phyloP scores from a whole-genome alignment of 2,797 vertebrate species.

The Mormyrops boulengeri region DNA sequence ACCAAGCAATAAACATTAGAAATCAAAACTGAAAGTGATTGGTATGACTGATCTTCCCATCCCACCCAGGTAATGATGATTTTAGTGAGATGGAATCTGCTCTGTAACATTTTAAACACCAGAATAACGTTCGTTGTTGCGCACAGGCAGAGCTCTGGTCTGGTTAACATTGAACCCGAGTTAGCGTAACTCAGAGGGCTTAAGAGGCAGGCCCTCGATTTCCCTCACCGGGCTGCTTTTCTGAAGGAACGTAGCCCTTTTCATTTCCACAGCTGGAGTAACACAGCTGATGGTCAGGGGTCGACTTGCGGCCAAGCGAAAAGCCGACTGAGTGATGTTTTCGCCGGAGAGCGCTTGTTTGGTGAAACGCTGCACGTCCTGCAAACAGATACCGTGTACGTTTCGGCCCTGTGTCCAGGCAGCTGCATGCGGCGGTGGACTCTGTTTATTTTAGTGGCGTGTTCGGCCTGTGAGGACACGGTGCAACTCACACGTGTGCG shows the following conservation, averaged over 20 bases:
- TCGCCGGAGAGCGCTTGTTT: not conserved
- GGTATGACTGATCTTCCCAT: not conserved
- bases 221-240: not conserved
- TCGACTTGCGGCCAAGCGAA: not conserved
- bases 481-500: not conserved
- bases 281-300: not conserved
- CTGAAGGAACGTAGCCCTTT: not conserved
- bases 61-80: not conserved
- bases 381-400: not conserved
- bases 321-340: not conserved
- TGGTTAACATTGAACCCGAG: not conserved
- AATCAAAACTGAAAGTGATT: not conserved
- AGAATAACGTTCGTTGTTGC: not conserved
- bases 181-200: not conserved
- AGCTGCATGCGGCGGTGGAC: not conserved
- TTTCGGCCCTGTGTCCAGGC: not conserved
- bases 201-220: not conserved
- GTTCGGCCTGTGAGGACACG: not conserved
- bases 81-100: not conserved
- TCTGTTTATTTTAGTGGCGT: not conserved
- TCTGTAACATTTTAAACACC: not conserved
- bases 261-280: constrained; percentile 4
- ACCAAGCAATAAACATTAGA: not conserved
- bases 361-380: not conserved
- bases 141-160: not conserved